Conservation (phyloP, 2,113 vertebrate genomes). For the Fregata magnificens region DNA sequence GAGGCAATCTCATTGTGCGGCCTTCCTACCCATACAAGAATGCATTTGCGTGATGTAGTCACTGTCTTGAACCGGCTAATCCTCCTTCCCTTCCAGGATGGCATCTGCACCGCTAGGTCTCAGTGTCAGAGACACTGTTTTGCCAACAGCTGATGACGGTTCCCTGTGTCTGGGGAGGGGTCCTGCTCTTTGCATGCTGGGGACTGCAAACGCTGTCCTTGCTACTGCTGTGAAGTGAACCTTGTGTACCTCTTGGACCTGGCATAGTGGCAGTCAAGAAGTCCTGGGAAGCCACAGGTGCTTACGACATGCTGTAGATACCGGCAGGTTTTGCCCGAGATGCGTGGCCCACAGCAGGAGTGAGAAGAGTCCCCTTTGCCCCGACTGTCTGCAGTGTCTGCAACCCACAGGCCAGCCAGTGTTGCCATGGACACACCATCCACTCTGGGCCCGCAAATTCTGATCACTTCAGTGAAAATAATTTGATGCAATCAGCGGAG, state of each 20-base stretch:
- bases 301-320: background rate
- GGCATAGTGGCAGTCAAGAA: background rate
- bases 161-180: fast-evolving
- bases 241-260: background rate
- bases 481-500: background rate
- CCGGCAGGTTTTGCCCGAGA: background rate
- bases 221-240: background rate
- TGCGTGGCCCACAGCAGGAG: background rate
- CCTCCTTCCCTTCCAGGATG: background rate
- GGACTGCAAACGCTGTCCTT: background rate
- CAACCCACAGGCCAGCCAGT: background rate
- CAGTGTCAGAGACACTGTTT: background rate
- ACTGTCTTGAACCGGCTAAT: background rate
- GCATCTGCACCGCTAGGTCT: background rate
- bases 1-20: background rate
- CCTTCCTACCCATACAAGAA: background rate
- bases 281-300: background rate
- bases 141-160: background rate
- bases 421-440: background rate
- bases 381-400: background rate
- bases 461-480: background rate
- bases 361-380: background rate
- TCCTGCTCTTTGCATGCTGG: background rate
- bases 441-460: background rate
- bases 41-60: background rate